Percentiles rank a stretch among this genome's conserved stretches.
Evolutionary conservation across 2,888 invertebrate genomes (phyloP).

Genomic region (Leucania comma): DNA sequence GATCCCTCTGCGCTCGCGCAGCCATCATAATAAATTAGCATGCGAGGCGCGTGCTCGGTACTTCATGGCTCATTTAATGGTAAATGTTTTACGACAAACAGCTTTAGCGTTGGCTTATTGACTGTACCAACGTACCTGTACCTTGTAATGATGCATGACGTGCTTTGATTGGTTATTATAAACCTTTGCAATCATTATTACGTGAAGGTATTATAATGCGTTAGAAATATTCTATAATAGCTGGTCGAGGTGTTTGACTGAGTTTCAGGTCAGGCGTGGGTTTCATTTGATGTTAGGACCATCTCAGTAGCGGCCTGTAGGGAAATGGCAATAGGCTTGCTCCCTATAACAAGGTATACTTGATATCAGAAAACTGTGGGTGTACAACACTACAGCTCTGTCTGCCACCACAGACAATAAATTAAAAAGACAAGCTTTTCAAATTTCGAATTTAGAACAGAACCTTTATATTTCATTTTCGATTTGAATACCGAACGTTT

Average conservation of each 20-base stretch:
- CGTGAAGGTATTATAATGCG: conserved; percentile 28
- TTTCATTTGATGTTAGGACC: conserved; percentile 17
- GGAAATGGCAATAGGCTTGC: conserved; percentile 3
- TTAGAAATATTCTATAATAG: conserved; percentile 7
- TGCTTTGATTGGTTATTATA: conserved; percentile 47
- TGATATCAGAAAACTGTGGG: conserved; percentile 4
- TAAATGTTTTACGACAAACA: conserved; percentile 72
- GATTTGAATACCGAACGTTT: conserved; percentile 30
- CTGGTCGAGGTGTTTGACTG: background rate
- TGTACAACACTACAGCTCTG: conserved; percentile 32
- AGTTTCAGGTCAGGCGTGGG: conserved; percentile 30
- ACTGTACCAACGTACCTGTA: conserved; percentile 49
- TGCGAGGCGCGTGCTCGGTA: conserved; percentile 65
- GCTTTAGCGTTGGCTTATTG: conserved; percentile 59
- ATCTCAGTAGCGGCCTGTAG: conserved; percentile 1
- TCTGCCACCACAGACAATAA: conserved; percentile 1
- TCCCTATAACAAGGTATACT: background rate
- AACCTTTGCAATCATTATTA: conserved; percentile 55
- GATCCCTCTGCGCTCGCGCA: conserved; percentile 35
- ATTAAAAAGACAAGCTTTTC: conserved; percentile 13
- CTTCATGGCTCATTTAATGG: conserved; percentile 74
- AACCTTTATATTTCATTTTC: conserved; percentile 29
- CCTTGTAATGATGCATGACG: conserved; percentile 50
- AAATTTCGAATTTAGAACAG: conserved; percentile 28
- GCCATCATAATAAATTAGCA: conserved; percentile 60